These are phyloP conservation scores for Sapajus apella DNA, from an alignment of 2,113 vertebrate species.

Conservation along the genomic window DNA sequence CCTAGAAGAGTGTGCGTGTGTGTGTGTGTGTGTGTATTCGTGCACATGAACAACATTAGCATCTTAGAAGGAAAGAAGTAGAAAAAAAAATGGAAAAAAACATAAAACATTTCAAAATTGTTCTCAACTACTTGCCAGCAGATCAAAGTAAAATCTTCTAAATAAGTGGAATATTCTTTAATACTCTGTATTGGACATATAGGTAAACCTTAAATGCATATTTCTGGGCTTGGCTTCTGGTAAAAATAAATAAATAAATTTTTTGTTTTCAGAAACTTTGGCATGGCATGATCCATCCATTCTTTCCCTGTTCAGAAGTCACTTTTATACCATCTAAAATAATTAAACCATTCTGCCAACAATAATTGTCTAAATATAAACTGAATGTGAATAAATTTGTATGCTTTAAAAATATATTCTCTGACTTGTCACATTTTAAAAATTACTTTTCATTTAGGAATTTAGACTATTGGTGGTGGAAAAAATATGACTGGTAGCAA, in stretches of 20 bases:
- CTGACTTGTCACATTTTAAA: neutral
- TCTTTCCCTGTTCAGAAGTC: neutral
- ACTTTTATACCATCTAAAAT: neutral
- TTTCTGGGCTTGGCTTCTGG: neutral
- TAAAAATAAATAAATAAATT: neutral
- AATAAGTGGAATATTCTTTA: neutral
- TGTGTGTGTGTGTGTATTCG: neutral
- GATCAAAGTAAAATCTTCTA: neutral
- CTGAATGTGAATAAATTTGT: neutral
- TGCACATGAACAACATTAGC: neutral
- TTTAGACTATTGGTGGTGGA: neutral
- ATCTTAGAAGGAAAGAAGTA: neutral
- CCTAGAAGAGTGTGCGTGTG: no score
- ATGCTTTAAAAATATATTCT: neutral
- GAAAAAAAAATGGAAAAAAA: neutral
- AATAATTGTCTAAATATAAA: constrained; percentile 12
- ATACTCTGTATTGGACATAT: neutral
- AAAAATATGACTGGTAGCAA: neutral
- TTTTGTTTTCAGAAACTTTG: neutral
- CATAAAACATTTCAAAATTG: neutral
- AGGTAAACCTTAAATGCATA: neutral
- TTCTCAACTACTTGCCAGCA: neutral
- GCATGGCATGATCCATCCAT: neutral
- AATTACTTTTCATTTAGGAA: neutral
- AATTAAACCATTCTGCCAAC: neutral